Base-by-base conservation (phyloP, 2,797 vertebrate genomes). In the Craterocephalus amniculus region DNA sequence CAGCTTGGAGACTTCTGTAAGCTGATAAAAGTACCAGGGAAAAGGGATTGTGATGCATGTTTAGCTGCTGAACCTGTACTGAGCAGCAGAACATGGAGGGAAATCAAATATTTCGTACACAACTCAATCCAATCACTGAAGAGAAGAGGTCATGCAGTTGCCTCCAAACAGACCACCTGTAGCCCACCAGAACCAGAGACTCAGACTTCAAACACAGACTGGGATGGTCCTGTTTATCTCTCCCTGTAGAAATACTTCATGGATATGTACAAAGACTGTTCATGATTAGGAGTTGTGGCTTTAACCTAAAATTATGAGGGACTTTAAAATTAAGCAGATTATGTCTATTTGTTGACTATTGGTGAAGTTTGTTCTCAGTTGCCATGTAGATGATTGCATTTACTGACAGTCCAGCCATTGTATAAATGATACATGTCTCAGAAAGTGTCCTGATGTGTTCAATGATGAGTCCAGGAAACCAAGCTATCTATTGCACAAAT, bases 41-140 rank as follows among this genome's bases (percentile, higher is more conserved):
- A 93, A 84, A 93, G 86, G 67, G 89, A 93, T 31, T 92, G 91
- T 27, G 92, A 93, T 20, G 86, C 90, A 0, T 93, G 91, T 82
- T 84, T 93, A 70, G 88, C 86, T 20, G 91, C 91, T 3, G 92
- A 93, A 66, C 91, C 91, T 35, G 90, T 70, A 10, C 63, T 93
- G 32, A 88, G 62, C 74, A 91, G 65, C 70, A 88, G 92, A 73
- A 90, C 90, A 1, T 93, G 92, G 92, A 83, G 87, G 73, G 91
- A 93, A 76, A 87, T 92, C 18, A 93, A 93, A 69, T 93, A 93
- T 72, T 93, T 81, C 84, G 91, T 92, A 58, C 91, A 93, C 79
- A 93, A 93, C 74, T 91, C 89, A 4, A 89, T 93, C 70, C 90
- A 92, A 83, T 90, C 92, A 0, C 69, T 90, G 54, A 92, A 87